Conservation (phyloP, 2,113 vertebrate species). For the Vulpes ferrilata region DNA sequence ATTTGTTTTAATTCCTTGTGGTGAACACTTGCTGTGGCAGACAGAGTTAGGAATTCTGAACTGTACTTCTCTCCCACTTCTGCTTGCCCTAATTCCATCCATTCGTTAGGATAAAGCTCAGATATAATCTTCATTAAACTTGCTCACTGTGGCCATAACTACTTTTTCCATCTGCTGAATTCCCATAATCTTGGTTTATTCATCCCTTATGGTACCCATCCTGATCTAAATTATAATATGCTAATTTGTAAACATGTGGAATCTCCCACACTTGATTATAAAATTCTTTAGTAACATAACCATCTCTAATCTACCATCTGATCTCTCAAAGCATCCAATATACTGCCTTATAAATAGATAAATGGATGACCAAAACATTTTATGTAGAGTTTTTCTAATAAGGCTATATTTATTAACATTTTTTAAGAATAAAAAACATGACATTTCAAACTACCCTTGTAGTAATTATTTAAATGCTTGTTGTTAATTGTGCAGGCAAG, state of each 20-base stretch:
- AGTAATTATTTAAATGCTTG: background rate
- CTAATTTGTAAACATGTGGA: background rate
- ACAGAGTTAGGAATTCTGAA: background rate
- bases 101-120: conserved; percentile 48
- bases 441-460: background rate
- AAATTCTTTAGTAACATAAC: conserved; percentile 29
- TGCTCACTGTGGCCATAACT: background rate
- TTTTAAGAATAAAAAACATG: conserved; percentile 22
- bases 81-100: background rate
- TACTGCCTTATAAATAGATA: background rate
- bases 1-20: background rate
- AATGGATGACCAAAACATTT: background rate
- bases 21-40: background rate
- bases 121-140: background rate
- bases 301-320: background rate
- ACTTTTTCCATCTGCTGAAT: background rate
- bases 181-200: conserved; percentile 3
- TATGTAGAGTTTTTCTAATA: background rate
- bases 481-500: background rate
- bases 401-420: background rate
- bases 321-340: background rate
- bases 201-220: background rate
- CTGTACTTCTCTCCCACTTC: background rate
- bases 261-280: background rate
- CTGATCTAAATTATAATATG: background rate